phyloP scores from a whole-genome alignment of 2,888 invertebrate species.

The Mythimna impura region DNA sequence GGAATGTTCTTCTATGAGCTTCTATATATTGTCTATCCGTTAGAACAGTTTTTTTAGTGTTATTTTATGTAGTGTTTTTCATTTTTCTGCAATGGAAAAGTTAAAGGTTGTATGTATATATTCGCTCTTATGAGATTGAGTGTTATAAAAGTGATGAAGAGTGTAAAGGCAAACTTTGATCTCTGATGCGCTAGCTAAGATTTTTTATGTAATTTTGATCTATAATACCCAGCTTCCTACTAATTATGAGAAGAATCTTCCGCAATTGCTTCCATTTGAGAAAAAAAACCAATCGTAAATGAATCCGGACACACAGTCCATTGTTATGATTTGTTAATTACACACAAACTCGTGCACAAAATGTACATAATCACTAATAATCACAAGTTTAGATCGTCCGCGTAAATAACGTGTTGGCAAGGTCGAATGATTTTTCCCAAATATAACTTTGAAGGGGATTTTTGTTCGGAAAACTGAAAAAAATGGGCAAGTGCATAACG shows the following conservation, averaged over 20 bases:
- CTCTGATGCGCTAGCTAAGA: not conserved
- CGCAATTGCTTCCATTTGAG: conserved; percentile 11
- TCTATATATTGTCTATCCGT: too few species aligned
- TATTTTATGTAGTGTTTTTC: too few species aligned
- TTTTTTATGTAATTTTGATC: not conserved
- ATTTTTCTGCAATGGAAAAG: too few species aligned
- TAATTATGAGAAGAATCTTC: conserved; percentile 27
- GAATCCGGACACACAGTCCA: conserved; percentile 37
- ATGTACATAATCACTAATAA: conserved; percentile 43
- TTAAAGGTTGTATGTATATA: too few species aligned
- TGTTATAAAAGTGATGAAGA: too few species aligned
- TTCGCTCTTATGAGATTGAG: too few species aligned
- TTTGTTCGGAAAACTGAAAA: conserved; percentile 32
- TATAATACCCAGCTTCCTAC: conserved; percentile 19
- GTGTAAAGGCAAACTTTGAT: too few species aligned
- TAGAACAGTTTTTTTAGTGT: too few species aligned
- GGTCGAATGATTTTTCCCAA: conserved; percentile 55
- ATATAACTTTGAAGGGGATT: conserved; percentile 34
- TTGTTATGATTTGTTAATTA: conserved; percentile 56
- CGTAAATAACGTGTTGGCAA: conserved; percentile 43
- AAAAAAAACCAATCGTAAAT: conserved; percentile 12
- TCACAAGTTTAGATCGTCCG: conserved; percentile 38
- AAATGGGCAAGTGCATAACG: conserved; percentile 19
- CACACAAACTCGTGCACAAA: conserved; percentile 49
- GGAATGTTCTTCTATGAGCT: too few species aligned